These are phyloP conservation scores for Phalacrocorax aristotelis DNA, from an alignment of 2,113 vertebrate species.

Conservation along the genomic window DNA sequence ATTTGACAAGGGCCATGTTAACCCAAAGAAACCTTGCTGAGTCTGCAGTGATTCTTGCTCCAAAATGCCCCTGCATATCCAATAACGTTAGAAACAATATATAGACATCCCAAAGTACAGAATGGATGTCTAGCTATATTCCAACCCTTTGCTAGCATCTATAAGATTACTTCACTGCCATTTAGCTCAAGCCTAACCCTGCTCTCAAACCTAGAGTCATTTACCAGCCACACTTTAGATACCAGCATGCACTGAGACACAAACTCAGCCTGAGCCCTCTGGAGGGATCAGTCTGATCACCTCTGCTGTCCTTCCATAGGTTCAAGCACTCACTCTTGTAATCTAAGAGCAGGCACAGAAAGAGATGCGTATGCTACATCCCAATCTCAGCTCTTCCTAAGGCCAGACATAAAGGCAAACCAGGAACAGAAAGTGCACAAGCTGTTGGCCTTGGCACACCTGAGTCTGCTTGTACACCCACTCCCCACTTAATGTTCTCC, in stretches of 20 bases:
- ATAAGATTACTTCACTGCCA: neutral
- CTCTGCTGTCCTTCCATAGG: neutral
- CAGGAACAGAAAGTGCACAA: neutral
- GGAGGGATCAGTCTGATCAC: neutral
- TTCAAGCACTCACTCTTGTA: neutral
- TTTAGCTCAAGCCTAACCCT: neutral
- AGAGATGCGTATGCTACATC: neutral
- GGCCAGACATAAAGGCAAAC: neutral
- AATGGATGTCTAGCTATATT: neutral
- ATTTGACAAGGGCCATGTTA: neutral
- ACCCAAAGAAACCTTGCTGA: neutral
- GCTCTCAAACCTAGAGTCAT: neutral
- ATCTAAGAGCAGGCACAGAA: neutral
- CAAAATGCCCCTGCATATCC: neutral
- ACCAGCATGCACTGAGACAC: neutral
- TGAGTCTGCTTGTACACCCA: rapidly evolving
- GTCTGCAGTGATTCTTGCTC: neutral
- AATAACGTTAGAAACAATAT: neutral
- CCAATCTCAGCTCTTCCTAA: neutral
- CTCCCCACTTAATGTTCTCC: neutral
- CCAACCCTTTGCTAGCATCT: neutral
- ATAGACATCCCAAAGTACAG: neutral
- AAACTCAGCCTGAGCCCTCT: neutral
- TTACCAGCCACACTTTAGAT: neutral
- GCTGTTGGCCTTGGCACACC: neutral